Evolutionary conservation across 1,140 invertebrate species (phyloP).

Genomic region (Papilio dardanus): DNA sequence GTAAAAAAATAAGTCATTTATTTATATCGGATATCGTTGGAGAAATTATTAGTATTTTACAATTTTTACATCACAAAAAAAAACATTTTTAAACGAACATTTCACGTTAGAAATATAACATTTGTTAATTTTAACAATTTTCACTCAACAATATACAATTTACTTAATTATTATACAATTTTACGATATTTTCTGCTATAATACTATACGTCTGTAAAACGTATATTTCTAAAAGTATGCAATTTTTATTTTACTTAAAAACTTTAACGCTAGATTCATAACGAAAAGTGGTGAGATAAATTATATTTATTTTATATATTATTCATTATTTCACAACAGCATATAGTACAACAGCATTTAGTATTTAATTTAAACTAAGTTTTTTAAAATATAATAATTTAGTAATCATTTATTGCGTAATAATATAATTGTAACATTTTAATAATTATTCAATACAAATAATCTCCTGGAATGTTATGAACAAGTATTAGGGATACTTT

Average conservation of each 20-base stretch:
- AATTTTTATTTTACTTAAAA: not conserved
- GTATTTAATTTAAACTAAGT: too few relatives aligned
- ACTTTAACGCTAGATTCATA: not conserved
- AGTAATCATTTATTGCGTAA: too few relatives aligned
- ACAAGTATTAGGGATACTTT: too few relatives aligned
- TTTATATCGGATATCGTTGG: not conserved
- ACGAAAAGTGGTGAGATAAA: too few relatives aligned
- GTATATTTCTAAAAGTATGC: not conserved
- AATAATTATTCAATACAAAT: too few relatives aligned
- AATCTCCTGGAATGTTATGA: too few relatives aligned
- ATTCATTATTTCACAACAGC: too few relatives aligned
- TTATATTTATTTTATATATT: too few relatives aligned
- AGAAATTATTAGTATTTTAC: not conserved
- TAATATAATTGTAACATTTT: too few relatives aligned
- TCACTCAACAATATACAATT: not conserved
- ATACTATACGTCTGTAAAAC: not conserved
- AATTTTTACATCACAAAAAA: not conserved
- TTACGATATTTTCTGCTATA: not conserved
- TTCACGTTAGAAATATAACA: not conserved
- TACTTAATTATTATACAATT: too few relatives aligned
- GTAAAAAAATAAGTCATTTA: slow-evolving; percentile 3
- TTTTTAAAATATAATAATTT: too few relatives aligned
- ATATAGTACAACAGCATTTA: too few relatives aligned
- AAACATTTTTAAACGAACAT: not conserved
- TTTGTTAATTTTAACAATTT: not conserved